These are phyloP conservation scores for Rachycentron canadum DNA, from an alignment of 2,797 vertebrate species.

Conservation along the genomic window DNA sequence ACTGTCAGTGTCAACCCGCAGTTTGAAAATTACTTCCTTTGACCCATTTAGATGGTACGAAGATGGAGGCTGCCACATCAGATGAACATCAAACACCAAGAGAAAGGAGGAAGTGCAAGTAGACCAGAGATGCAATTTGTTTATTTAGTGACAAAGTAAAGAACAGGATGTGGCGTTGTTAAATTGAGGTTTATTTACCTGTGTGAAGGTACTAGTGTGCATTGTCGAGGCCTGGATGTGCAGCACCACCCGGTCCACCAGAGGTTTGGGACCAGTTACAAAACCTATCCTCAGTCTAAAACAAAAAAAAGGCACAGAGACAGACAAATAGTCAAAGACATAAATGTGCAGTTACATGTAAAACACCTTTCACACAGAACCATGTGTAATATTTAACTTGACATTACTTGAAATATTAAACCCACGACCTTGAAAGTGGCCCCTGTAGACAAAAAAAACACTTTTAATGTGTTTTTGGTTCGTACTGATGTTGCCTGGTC, in stretches of 20 bases:
- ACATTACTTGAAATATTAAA: not conserved
- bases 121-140: not conserved
- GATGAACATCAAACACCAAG: not conserved
- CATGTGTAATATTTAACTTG: slow-evolving; percentile 5
- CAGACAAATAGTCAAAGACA: not conserved
- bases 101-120: not conserved
- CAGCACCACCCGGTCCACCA: slow-evolving; percentile 90
- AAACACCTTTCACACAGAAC: not conserved
- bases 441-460: not conserved
- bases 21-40: not conserved
- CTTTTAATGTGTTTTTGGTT: not conserved
- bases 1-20: not conserved
- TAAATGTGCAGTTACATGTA: not conserved
- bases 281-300: slow-evolving; percentile 93
- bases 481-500: not conserved
- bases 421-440: not conserved
- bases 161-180: not conserved
- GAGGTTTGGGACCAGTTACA: slow-evolving; percentile 92
- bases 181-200: slow-evolving; percentile 83
- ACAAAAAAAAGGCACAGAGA: not conserved
- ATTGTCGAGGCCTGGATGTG: slow-evolving; percentile 93
- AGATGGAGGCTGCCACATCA: not conserved
- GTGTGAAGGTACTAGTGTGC: slow-evolving; percentile 93
- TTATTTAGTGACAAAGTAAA: not conserved
- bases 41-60: not conserved